Evolutionary conservation across 2,888 invertebrate genomes (phyloP).

Genomic region (Drosophila engyochracea): DNA sequence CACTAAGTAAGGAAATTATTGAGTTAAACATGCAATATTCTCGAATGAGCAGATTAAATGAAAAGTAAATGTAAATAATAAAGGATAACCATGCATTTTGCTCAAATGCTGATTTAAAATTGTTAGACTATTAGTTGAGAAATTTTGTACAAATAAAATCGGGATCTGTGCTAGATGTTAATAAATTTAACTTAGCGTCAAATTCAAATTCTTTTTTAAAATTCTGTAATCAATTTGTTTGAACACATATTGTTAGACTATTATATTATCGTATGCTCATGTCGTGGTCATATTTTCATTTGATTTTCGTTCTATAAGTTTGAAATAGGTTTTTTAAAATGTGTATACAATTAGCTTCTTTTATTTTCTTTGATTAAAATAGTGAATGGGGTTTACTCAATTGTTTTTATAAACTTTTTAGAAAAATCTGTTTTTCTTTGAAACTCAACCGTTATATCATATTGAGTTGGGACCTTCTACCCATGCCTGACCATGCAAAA

Average conservation of each 20-base stretch:
- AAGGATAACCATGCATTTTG: neutral
- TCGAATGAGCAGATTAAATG: neutral
- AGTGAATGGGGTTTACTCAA: neutral
- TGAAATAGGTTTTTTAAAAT: neutral
- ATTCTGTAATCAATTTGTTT: too few relatives aligned
- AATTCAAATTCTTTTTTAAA: too few relatives aligned
- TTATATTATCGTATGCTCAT: neutral
- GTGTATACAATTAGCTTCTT: neutral
- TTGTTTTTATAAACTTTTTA: neutral
- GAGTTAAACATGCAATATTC: neutral
- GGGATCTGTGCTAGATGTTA: neutral
- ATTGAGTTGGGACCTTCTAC: neutral
- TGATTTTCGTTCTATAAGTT: neutral
- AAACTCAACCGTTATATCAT: neutral
- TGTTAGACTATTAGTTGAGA: neutral
- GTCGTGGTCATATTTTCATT: neutral
- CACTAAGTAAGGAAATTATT: neutral
- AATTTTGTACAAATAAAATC: neutral
- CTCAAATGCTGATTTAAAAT: neutral
- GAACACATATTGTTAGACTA: neutral
- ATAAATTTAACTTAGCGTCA: neutral
- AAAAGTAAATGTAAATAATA: neutral
- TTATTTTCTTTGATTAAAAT: neutral
- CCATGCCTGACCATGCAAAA: conserved; percentile 15
- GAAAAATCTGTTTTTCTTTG: neutral